Base-by-base conservation (phyloP, 1,140 invertebrate species). In the Mesaphorura yosii region DNA sequence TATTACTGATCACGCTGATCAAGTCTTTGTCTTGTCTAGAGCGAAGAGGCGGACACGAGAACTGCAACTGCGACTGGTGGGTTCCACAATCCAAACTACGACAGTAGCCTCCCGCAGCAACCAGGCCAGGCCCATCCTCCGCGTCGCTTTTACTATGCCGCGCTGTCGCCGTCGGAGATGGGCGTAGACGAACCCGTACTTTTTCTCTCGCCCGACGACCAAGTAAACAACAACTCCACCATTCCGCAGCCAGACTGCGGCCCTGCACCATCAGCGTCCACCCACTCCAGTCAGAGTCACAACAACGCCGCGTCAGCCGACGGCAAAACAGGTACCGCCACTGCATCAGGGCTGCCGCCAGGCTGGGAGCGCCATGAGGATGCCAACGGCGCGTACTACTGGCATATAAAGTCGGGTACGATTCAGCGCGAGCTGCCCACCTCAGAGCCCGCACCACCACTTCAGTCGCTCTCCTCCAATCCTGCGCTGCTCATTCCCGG, bases 381-480 rank as follows among this genome's bases (percentile, higher is more conserved):
- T 88, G 68, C 51, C 47, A 59, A 46, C 45, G 53, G 46, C 10
- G 7, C 46, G 4, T 96, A 96, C 70, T 97, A 93, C 69, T 97
- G 92, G 92, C 93, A 98, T 72, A 92, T 96, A 64, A 93, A 94
- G 70, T 94, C 88, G 67, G 93, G 93, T 10, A 95, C 90, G 1
- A 96, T 96, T 64, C 92, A 95, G 67, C 76, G 92, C 45, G 88
- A 96, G 68, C 78, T 82, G 45, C 90, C 90, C 3, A 78, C 78
- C 42, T 60, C 65, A 5, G 69, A 73, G 25, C 31, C n/a, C 10
- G 31, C 10, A 10, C 70, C 71, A 14, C 57, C 41, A 45, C 57
- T 53, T 58, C 37, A 52, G 51, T 45, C 19, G n/a, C 40, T 34
- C n/a, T 19, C 53, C 2, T 25, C 51, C 15, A 63, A 63, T 23